Percentiles rank a stretch among this genome's conserved stretches.
Conservation (phyloP, 2,113 vertebrate species). For the Dascyllus trimaculatus region DNA sequence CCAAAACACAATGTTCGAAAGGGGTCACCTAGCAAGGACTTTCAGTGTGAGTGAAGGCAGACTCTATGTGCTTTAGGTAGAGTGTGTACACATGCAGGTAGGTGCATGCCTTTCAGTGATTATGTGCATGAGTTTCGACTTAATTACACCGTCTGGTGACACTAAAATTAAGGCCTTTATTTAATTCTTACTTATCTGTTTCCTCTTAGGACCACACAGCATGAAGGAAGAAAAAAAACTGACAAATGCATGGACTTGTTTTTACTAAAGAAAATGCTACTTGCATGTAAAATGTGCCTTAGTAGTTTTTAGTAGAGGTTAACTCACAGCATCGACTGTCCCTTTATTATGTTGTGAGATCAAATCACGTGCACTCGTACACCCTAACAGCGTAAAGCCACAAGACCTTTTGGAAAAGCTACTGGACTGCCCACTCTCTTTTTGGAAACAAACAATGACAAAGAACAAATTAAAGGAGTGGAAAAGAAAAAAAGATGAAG, state of each 20-base stretch:
- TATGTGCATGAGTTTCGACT: not conserved
- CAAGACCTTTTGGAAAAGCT: not conserved
- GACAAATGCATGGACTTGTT: not conserved
- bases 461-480: conserved; percentile 8
- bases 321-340: not conserved
- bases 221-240: not conserved
- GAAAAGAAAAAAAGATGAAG: not conserved
- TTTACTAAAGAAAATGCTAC: not conserved
- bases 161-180: not conserved
- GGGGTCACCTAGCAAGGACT: conserved; percentile 14
- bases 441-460: conserved; percentile 34
- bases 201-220: not conserved
- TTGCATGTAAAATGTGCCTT: not conserved
- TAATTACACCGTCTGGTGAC: conserved; percentile 16
- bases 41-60: not conserved
- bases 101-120: conserved; percentile 5
- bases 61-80: not conserved
- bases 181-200: not conserved
- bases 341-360: not conserved
- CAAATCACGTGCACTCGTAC: not conserved
- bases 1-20: conserved; percentile 9
- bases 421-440: conserved; percentile 2
- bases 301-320: not conserved
- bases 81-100: not conserved
- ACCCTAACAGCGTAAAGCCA: not conserved